A percentile compares a stretch with the other conserved stretches of the same genome.
Evolutionary conservation across 2,797 vertebrate species (phyloP).

Genomic region (Macrochelys suwanniensis): DNA sequence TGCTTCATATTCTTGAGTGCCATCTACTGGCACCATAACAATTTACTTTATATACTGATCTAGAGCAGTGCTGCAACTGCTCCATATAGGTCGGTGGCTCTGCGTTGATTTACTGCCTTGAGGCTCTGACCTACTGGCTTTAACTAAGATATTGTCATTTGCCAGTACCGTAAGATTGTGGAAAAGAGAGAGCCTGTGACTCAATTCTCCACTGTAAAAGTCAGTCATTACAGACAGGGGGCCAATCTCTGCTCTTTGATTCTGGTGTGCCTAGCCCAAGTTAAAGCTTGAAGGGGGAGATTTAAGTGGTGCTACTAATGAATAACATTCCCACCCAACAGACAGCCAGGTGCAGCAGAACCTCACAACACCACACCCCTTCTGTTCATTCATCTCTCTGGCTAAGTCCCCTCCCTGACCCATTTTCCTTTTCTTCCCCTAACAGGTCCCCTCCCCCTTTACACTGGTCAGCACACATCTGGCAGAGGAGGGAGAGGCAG

Average conservation of each 20-base stretch:
- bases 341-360: not conserved
- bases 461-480: not conserved
- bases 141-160: rapidly evolving
- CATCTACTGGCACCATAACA: not conserved
- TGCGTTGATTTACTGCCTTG: rapidly evolving
- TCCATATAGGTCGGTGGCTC: not conserved
- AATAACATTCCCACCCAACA: not conserved
- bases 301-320: not conserved
- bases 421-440: rapidly evolving
- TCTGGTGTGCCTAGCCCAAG: not conserved
- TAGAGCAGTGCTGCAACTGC: not conserved
- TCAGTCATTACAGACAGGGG: rapidly evolving
- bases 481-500: not conserved
- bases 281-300: not conserved
- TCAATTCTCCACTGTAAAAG: not conserved
- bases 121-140: rapidly evolving
- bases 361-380: not conserved
- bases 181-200: not conserved
- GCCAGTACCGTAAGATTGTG: not conserved
- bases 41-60: not conserved
- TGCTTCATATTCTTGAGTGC: too few species aligned
- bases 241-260: not conserved
- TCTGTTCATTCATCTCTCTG: too few species aligned
- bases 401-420: not conserved
- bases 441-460: not conserved